Conservation (phyloP, 2,113 vertebrate genomes). For the Pelodiscus sinensis region DNA sequence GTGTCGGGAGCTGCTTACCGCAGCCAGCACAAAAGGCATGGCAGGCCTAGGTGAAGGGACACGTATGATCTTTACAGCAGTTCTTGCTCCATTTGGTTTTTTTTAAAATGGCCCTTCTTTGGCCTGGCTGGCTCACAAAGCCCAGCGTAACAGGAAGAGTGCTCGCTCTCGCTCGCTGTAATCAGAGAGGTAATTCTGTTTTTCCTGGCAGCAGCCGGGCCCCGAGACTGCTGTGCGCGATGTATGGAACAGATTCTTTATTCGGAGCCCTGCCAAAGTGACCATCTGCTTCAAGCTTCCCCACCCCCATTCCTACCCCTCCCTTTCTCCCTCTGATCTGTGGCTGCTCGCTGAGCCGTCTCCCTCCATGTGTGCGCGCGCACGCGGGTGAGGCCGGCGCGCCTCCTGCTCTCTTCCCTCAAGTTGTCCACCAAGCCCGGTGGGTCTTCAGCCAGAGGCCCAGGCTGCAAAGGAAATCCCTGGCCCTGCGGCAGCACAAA, state of each 20-base stretch:
- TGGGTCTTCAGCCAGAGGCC: neutral
- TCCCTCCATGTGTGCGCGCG: neutral
- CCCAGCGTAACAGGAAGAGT: constrained; percentile 15
- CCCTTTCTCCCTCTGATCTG: neutral
- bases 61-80: neutral
- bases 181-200: constrained; percentile 47
- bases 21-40: neutral
- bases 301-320: neutral
- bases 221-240: constrained; percentile 30
- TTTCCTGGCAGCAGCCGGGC: constrained; percentile 29
- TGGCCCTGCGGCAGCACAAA: neutral
- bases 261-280: constrained; percentile 31
- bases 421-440: neutral
- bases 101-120: neutral
- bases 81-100: neutral
- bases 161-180: constrained; percentile 12
- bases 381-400: neutral
- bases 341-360: neutral
- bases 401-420: neutral
- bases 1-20: neutral
- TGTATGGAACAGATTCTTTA: constrained; percentile 33
- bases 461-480: neutral
- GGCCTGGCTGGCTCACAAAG: constrained; percentile 20
- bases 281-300: constrained; percentile 43
- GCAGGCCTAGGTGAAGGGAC: neutral